Evolutionary conservation across 1,140 invertebrate genomes (phyloP), one percentile per base, ranked within the genome.

Genomic region (Rhyacophila brunnea): DNA sequence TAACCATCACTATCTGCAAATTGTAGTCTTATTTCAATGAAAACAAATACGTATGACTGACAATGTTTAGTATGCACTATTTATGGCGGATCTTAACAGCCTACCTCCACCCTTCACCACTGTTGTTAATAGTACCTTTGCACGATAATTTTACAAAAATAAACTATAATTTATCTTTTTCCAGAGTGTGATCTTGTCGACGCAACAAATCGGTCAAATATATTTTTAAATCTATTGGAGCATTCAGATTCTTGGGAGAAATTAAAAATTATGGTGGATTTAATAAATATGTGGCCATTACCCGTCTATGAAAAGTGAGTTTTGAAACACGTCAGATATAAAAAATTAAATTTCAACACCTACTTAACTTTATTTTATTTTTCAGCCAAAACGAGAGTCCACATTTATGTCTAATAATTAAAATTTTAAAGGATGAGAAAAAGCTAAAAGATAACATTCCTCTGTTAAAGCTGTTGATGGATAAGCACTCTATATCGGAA

Each of bases 381-480:
- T 38, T n/a, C 36, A 65, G 63, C 4, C 51, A 60, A 58, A 13
- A 34, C 13, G 42, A 50, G 40, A 55, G 46, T 6, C 50, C 55
- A n/a, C 44, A 40, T 14, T 19, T 60, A 14, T 42, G 35, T 17
- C 46, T 65, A 14, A 50, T 58, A 15, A 13, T 58, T 11, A 58
- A 58, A 40, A 54, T 65, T 19, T 54, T 65, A 19, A 19, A 58
- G 19, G 44, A 58, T 45, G 44, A 48, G 13, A 23, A 61, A 14
- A 54, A 61, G 9, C 38, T 55, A n/a, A 58, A 65, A 38, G 63
- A 65, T n/a, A 58, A 65, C 34, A 49, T 65, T 43, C 58, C 63
- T 7, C 42, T 65, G 17, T 43, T 65, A n/a, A 60, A 61, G 15
- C 28, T 65, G 7, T 53, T 65, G 18, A 28, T 65, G 46, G 54